Evolutionary conservation across 2,113 vertebrate species (phyloP).

Genomic region (Hyperopisus bebe): DNA sequence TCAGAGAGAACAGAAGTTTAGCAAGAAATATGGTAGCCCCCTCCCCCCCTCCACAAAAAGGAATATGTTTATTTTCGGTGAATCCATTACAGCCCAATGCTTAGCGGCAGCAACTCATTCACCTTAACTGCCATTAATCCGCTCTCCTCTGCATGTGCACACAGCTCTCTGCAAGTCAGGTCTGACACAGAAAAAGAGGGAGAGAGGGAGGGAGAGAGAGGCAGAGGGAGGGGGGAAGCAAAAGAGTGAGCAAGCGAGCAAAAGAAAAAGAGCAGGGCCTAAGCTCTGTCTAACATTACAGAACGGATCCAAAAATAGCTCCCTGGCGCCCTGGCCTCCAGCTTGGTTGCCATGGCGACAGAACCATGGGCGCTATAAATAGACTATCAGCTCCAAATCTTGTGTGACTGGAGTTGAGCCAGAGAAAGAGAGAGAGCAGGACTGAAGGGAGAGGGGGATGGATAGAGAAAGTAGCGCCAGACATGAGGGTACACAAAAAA

Average conservation of each 20-base stretch:
- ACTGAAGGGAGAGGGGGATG: slow-evolving; percentile 17
- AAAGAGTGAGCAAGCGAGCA: slow-evolving; percentile 31
- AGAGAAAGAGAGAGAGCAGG: slow-evolving; percentile 45
- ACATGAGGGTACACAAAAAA: slow-evolving; percentile 22
- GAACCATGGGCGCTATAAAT: slow-evolving; percentile 98
- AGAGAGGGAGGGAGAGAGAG: slow-evolving; percentile 30
- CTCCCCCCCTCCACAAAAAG: neutral
- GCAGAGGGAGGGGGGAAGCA: slow-evolving; percentile 23
- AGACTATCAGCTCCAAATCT: slow-evolving; percentile 91
- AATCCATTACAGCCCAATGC: neutral
- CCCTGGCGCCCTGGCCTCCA: slow-evolving; percentile 93
- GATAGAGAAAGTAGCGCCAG: slow-evolving; percentile 7
- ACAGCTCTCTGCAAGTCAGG: neutral
- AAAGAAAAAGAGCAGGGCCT: slow-evolving; percentile 42
- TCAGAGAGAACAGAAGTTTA: neutral
- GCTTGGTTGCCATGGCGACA: slow-evolving; percentile 92
- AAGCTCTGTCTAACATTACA: slow-evolving; percentile 71
- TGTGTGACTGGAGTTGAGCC: slow-evolving; percentile 65
- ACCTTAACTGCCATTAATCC: slow-evolving; percentile 31
- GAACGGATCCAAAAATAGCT: slow-evolving; percentile 95
- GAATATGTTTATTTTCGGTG: neutral
- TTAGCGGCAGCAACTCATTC: neutral
- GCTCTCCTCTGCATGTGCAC: slow-evolving; percentile 6
- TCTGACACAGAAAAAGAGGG: slow-evolving; percentile 23
- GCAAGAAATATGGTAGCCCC: neutral